A percentile compares a stretch with the other conserved stretches of the same genome.
Evolutionary conservation across 2,797 vertebrate species (phyloP).

Genomic region (Chiroxiphia lanceolata): DNA sequence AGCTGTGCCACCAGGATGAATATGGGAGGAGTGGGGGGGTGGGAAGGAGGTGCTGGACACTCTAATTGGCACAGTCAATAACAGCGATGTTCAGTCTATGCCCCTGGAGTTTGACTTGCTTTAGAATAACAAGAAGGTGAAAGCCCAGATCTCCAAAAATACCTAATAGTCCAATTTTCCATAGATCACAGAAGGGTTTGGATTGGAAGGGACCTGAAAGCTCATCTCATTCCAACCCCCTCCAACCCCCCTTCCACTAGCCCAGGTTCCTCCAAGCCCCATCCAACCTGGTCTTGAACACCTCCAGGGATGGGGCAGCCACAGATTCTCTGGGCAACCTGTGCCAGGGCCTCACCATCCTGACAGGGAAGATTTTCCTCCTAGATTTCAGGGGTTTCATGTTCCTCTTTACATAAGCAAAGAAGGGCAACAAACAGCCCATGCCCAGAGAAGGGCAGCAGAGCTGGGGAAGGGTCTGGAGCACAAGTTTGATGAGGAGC

Average conservation of each 20-base stretch:
- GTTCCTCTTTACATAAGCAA: neutral
- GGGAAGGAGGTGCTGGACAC: neutral
- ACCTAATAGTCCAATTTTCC: neutral
- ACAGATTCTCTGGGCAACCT: neutral
- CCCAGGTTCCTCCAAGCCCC: neutral
- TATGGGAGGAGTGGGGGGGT: fast-evolving
- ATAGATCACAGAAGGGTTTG: neutral
- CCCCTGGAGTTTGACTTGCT: neutral
- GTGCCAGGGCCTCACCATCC: neutral
- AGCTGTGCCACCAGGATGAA: neutral
- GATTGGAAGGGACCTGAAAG: neutral
- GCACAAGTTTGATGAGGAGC: neutral
- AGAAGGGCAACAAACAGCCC: neutral
- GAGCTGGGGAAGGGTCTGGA: neutral
- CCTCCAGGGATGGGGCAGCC: neutral
- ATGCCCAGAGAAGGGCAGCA: neutral
- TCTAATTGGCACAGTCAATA: neutral
- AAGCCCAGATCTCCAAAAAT: neutral
- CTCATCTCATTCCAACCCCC: fast-evolving
- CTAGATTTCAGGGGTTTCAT: neutral
- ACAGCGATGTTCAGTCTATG: fast-evolving
- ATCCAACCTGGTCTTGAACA: neutral
- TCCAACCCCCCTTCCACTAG: fast-evolving
- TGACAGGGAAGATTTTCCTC: neutral
- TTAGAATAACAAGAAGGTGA: neutral